phyloP scores from a whole-genome alignment of 2,797 vertebrate genomes.

The Chaunax sp. region DNA sequence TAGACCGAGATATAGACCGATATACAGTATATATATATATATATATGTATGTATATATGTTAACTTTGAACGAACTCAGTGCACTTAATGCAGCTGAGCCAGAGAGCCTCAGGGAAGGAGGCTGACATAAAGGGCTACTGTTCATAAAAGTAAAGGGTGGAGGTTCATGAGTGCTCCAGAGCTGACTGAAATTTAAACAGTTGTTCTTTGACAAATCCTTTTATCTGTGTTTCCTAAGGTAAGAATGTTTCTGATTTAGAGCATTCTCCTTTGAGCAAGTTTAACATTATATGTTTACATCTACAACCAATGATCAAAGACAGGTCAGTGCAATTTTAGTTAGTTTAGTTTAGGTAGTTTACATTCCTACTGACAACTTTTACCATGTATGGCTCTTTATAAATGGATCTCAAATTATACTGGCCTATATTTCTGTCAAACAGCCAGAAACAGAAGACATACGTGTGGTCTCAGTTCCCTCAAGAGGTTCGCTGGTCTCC shows the following conservation, averaged over 20 bases:
- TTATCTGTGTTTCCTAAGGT: constrained; percentile 18
- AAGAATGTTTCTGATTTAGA: neutral
- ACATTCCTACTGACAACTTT: constrained; percentile 15
- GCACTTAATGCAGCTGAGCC: constrained; percentile 3
- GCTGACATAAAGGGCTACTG: constrained; percentile 19
- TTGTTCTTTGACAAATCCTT: neutral
- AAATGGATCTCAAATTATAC: neutral
- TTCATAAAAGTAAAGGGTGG: constrained; percentile 5
- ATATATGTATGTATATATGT: too few relatives aligned
- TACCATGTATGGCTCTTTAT: constrained; percentile 13
- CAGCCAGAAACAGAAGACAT: constrained; percentile 72
- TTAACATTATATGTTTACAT: neutral
- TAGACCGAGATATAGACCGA: constrained; percentile 17
- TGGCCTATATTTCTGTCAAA: neutral
- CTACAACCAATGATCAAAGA: constrained; percentile 8
- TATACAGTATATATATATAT: too few relatives aligned
- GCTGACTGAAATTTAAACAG: constrained; percentile 8
- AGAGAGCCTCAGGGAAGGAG: constrained; percentile 2
- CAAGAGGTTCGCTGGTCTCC: constrained; percentile 93
- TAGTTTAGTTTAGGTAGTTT: constrained; percentile 19
- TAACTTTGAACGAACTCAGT: too few relatives aligned
- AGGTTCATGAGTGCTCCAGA: constrained; percentile 3
- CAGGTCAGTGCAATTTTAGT: neutral
- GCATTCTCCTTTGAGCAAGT: neutral
- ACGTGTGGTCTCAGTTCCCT: constrained; percentile 93